Percentiles rank a stretch among this genome's conserved stretches.
Evolutionary conservation across 2,113 vertebrate genomes (phyloP).

Genomic region (Scortum barcoo): DNA sequence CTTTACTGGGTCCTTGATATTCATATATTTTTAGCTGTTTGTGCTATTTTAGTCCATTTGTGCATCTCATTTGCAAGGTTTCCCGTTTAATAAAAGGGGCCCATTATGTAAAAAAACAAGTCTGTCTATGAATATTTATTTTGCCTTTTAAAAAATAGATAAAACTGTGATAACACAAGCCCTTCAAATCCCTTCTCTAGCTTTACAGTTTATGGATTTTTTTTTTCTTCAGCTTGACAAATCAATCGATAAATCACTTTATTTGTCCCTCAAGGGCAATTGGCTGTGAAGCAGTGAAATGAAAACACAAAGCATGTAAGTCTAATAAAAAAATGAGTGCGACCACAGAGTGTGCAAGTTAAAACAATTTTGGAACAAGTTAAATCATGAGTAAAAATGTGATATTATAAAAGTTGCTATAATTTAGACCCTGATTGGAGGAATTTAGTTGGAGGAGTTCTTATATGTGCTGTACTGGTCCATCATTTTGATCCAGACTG

Average conservation of each 20-base stretch:
- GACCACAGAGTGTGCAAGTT: neutral
- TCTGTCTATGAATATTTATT: constrained; percentile 30
- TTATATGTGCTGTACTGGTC: no score
- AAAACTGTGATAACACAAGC: neutral
- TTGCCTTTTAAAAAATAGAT: constrained; percentile 6
- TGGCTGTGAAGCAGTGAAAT: neutral
- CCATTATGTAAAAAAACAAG: no score
- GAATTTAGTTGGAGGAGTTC: neutral
- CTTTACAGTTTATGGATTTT: constrained; percentile 5
- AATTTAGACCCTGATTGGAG: neutral
- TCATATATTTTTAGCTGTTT: constrained; percentile 20
- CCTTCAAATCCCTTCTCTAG: neutral
- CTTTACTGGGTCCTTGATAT: constrained; percentile 7
- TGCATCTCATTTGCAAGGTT: constrained; percentile 12
- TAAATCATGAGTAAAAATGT: neutral
- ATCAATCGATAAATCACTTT: constrained; percentile 44
- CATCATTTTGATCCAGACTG: neutral
- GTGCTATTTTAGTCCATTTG: constrained; percentile 7
- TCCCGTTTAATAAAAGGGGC: neutral
- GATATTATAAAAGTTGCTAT: neutral
- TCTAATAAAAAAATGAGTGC: neutral
- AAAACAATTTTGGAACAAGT: neutral
- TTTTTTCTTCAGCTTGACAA: constrained; percentile 23
- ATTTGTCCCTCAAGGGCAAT: constrained; percentile 33
- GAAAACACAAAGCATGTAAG: constrained; percentile 2